phyloP scores from a whole-genome alignment of 2,797 vertebrate species.

The Bradypodion pumilum region DNA sequence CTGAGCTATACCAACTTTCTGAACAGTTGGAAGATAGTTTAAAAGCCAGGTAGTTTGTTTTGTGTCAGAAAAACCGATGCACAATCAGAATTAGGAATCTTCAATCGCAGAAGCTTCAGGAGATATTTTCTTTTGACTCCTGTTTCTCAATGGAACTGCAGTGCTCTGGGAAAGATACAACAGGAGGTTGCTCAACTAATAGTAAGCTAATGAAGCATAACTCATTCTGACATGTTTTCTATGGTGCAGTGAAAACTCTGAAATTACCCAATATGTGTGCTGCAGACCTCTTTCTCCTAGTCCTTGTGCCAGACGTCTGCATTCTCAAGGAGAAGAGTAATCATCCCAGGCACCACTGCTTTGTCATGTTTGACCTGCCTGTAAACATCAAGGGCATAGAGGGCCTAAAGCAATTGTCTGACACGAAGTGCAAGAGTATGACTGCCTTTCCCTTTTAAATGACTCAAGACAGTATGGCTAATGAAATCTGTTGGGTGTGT shows the following conservation, averaged over 20 bases:
- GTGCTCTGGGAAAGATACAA: neutral
- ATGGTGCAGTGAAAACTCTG: neutral
- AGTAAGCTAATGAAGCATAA: conserved; percentile 39
- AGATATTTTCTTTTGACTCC: neutral
- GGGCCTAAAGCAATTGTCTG: conserved; percentile 55
- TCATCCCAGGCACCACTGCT: conserved; percentile 23
- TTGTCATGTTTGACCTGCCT: conserved; percentile 50
- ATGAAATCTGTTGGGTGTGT: conserved; percentile 48
- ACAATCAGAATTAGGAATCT: conserved; percentile 15
- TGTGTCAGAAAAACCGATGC: neutral
- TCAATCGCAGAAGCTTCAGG: neutral
- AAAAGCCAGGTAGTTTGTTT: neutral
- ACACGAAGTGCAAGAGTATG: conserved; percentile 41
- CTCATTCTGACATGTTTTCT: conserved; percentile 10
- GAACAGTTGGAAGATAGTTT: neutral
- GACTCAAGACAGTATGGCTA: conserved; percentile 39
- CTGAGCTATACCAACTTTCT: too few relatives aligned
- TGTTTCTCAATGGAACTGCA: conserved; percentile 22
- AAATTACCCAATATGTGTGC: neutral
- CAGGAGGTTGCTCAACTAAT: conserved; percentile 28
- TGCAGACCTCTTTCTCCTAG: conserved; percentile 27
- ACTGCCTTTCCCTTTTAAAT: conserved; percentile 61
- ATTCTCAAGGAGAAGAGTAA: conserved; percentile 17
- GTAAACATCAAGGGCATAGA: conserved; percentile 39
- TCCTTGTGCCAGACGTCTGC: conserved; percentile 8